phyloP scores from a whole-genome alignment of 2,797 vertebrate species.

The Tokudaia muenninki region DNA sequence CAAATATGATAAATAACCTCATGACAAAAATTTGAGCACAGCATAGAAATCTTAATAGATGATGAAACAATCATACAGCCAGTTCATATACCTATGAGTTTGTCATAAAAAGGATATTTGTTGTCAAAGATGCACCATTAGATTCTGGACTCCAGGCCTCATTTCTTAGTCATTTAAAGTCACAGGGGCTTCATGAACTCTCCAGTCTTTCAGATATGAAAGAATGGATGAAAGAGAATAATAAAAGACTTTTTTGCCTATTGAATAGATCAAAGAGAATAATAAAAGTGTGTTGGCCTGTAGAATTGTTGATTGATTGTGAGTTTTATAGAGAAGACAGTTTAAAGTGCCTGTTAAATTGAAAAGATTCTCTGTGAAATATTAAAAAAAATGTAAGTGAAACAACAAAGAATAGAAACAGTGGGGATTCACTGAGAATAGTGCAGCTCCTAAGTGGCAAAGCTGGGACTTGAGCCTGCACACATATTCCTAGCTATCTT shows the following conservation, averaged over 20 bases:
- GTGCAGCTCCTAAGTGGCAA: background rate
- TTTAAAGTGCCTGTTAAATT: background rate
- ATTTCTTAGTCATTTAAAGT: slow-evolving; percentile 2
- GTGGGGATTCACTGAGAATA: background rate
- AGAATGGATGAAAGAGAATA: slow-evolving; percentile 5
- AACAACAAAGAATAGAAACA: slow-evolving; percentile 10
- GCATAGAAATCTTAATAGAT: background rate
- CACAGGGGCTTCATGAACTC: background rate
- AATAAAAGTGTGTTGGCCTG: background rate
- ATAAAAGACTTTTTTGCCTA: background rate
- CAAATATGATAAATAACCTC: slow-evolving; percentile 13
- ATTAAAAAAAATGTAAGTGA: background rate
- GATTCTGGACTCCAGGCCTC: background rate
- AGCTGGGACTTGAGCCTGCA: background rate
- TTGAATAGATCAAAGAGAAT: background rate
- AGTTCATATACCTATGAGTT: background rate
- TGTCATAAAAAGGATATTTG: background rate
- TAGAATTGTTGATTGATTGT: background rate
- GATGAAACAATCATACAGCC: background rate
- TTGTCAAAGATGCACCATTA: background rate
- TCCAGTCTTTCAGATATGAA: background rate
- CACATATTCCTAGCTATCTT: background rate
- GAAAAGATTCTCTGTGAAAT: background rate
- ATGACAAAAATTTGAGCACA: background rate
- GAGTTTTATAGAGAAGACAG: background rate